phyloP scores from a whole-genome alignment of 2,113 vertebrate genomes.

The Bambusicola thoracicus region DNA sequence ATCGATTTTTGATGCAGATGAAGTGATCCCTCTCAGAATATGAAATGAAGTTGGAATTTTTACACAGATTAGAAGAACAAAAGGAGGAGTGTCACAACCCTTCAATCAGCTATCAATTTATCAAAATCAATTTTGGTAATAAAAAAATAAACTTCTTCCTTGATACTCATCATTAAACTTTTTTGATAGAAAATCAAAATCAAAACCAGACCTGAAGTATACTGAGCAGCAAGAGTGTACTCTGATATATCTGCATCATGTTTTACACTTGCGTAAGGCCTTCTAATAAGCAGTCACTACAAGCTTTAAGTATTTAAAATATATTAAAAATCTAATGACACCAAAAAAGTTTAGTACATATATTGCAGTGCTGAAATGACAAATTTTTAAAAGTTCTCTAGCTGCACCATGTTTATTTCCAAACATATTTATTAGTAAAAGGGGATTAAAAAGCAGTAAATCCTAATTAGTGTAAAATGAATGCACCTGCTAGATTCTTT shows the following conservation, averaged over 20 bases:
- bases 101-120: not conserved
- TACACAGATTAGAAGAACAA: not conserved
- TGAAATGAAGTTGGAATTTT: not conserved
- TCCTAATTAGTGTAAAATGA: slow-evolving; percentile 15
- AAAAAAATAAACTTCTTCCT: not conserved
- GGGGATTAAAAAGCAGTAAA: not conserved
- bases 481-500: not conserved
- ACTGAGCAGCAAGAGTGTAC: not conserved
- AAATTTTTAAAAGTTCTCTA: not conserved
- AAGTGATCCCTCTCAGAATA: not conserved
- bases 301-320: not conserved
- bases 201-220: not conserved
- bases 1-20: not conserved
- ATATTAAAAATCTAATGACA: not conserved
- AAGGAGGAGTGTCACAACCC: not conserved
- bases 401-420: not conserved
- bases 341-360: not conserved
- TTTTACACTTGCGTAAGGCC: not conserved
- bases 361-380: not conserved
- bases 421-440: not conserved
- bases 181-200: not conserved
- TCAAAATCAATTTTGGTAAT: not conserved
- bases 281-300: not conserved
- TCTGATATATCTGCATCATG: not conserved
- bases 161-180: not conserved